A percentile compares a stretch with the other conserved stretches of the same genome.
Conservation (phyloP, 2,888 invertebrate genomes). For the Ligdia adustata region DNA sequence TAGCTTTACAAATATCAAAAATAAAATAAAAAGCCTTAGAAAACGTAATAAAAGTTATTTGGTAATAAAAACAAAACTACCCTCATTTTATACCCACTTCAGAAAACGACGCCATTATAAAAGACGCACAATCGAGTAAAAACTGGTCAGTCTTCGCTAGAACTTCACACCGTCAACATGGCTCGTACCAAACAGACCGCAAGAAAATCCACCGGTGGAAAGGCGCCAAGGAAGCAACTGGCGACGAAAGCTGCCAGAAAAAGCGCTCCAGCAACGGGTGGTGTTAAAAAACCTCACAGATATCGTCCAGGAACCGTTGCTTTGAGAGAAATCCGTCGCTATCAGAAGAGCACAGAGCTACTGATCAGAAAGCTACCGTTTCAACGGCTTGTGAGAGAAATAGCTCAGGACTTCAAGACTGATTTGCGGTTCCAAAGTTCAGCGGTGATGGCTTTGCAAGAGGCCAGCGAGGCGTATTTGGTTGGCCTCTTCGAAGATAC, state of each 20-base stretch:
- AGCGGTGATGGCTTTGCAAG: conserved; percentile 87
- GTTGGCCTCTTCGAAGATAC: conserved; percentile 90
- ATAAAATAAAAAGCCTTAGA: too few relatives aligned
- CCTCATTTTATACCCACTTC: too few relatives aligned
- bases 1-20: too few relatives aligned
- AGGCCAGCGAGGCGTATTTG: conserved; percentile 85
- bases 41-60: too few relatives aligned
- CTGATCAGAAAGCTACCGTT: conserved; percentile 89
- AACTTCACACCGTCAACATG: too few relatives aligned
- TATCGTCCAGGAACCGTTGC: conserved; percentile 88
- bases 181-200: conserved; percentile 91
- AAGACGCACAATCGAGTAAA: too few relatives aligned
- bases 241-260: conserved; percentile 89
- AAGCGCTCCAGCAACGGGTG: conserved; percentile 89
- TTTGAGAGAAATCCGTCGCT: conserved; percentile 87
- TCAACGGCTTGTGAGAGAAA: conserved; percentile 88
- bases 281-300: conserved; percentile 89
- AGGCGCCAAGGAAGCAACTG: conserved; percentile 88
- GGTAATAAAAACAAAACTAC: conserved; percentile 2
- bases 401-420: conserved; percentile 90
- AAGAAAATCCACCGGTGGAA: conserved; percentile 89
- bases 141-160: too few relatives aligned
- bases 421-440: conserved; percentile 88
- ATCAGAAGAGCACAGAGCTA: conserved; percentile 89
- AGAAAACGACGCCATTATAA: too few relatives aligned